Conservation (phyloP, 2,888 invertebrate genomes). For the Arrhopalites spinosus region DNA sequence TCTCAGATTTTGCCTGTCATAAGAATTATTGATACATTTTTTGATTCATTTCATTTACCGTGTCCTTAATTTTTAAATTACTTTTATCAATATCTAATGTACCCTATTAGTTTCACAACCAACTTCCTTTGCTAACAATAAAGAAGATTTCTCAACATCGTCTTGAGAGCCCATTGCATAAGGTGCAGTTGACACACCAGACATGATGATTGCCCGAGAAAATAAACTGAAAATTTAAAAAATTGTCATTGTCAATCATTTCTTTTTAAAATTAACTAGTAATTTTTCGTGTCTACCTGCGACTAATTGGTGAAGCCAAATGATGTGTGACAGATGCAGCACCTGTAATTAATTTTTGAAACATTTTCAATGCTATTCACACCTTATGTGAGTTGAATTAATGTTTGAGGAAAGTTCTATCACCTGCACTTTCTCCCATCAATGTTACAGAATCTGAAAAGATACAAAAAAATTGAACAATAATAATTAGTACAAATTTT, state of each 20-base stretch:
- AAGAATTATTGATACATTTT: neutral
- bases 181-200: conserved; percentile 26
- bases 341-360: neutral
- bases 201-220: conserved; percentile 40
- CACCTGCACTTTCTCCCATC: conserved; percentile 47
- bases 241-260: no score
- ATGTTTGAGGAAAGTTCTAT: neutral
- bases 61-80: neutral
- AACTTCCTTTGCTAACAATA: conserved; percentile 7
- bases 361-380: no score
- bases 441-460: conserved; percentile 43
- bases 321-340: conserved; percentile 39
- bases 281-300: no score
- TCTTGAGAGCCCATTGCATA: neutral
- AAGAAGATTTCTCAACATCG: neutral
- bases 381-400: no score
- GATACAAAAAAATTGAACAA: neutral
- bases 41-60: neutral
- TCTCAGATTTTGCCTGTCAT: conserved; percentile 21
- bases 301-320: conserved; percentile 40
- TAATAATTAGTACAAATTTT: neutral
- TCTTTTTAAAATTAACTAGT: no score
- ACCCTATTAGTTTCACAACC: conserved; percentile 10
- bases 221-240: no score
- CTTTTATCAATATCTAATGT: neutral